Evolutionary conservation across 2,797 vertebrate genomes (phyloP), one percentile per base, ranked within the genome.

Genomic region (Chiroxiphia lanceolata): DNA sequence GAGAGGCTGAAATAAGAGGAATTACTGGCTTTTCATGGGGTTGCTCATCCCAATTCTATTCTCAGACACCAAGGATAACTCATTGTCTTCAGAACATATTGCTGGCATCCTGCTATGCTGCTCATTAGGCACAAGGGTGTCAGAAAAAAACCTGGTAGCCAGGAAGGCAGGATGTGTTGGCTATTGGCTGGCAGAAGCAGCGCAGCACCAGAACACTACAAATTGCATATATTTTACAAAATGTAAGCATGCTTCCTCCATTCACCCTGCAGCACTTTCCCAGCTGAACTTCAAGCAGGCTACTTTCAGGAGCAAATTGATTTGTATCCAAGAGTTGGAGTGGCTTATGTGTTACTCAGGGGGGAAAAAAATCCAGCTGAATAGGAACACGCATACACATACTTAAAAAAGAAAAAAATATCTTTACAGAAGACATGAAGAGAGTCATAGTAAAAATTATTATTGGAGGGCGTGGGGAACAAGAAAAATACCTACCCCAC

Each of bases 31-130:
- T 95, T 93, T 78, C 59, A 13, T 47, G 26, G 45, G 31, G 44
- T 83, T 92, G 79, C 82, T 91, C 54, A 63, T 76, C 70, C 75
- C 93, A 89, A 21, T 80, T 93, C 82, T 92, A 56, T 93, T 97
- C 91, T 93, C 61, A 88, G 90, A 75, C 79, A 89, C 53, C 40
- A 70, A 27, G 31, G 50, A 85, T 88, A 95, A 89, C 87, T 96
- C 79, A 88, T 33, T 40, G 61, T 95, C 75, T 69, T 94, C 82
- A 77, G 78, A 83, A 70, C 76, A 79, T 80, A 71, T 40, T 92
- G 76, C 75, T 78, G 89, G 45, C 83, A 45, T 75, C 72, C 76
- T 44, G 50, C 61, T 74, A 17, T 34, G n/a, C 60, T 83, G 38
- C 70, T 93, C 50, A 14, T 85, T 69, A 92, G n/a, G 53, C 79